Conservation (phyloP, 2,113 vertebrate genomes). For the Thunnus maccoyii region DNA sequence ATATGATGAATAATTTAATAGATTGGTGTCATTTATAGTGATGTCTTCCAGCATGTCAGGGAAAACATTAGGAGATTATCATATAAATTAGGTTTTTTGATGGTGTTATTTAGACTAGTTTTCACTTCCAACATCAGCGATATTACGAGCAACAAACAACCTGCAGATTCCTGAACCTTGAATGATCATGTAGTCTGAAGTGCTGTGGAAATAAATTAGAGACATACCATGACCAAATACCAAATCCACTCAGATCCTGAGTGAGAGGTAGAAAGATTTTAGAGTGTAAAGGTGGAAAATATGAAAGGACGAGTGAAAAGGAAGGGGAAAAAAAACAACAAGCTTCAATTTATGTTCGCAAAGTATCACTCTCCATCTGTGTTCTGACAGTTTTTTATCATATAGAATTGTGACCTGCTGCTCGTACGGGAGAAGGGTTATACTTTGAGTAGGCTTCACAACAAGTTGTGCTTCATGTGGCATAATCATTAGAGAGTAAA, state of each 20-base stretch:
- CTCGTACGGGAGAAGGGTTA: not conserved
- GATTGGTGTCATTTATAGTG: not conserved
- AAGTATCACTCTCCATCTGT: not conserved
- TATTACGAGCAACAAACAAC: not conserved
- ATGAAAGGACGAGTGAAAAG: not conserved
- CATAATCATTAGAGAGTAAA: slow-evolving; percentile 1
- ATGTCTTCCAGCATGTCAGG: not conserved
- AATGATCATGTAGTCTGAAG: not conserved
- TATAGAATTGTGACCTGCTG: not conserved
- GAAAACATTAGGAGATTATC: not conserved
- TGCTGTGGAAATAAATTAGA: not conserved
- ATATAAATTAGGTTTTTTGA: slow-evolving; percentile 25
- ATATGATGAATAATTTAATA: not conserved
- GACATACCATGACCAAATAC: not conserved
- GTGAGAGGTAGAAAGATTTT: not conserved
- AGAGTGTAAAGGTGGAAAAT: not conserved
- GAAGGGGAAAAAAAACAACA: not conserved
- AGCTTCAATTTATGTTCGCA: not conserved
- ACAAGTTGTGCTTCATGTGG: not conserved
- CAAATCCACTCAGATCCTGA: not conserved
- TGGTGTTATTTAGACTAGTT: not conserved
- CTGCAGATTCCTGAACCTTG: not conserved
- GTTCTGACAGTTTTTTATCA: not conserved
- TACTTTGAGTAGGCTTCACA: not conserved
- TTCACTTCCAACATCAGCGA: not conserved